These are phyloP conservation scores for Cherax quadricarinatus DNA, from an alignment of 1,140 invertebrate genomes.

Conservation along the genomic window DNA sequence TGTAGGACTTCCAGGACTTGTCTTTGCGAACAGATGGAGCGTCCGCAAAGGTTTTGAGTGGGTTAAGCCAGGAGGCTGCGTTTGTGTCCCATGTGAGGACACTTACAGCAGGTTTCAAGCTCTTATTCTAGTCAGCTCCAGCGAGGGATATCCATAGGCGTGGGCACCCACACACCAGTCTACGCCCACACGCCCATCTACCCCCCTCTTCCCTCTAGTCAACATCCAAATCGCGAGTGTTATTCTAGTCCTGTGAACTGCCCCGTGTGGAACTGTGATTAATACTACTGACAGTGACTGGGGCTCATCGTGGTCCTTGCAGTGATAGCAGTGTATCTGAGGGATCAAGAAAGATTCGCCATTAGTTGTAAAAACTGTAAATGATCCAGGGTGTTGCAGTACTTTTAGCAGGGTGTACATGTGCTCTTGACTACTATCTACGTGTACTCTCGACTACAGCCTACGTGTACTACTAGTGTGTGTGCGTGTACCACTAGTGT, in stretches of 20 bases:
- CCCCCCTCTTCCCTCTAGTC: background rate
- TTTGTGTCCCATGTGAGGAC: slow-evolving; percentile 53
- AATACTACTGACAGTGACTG: background rate
- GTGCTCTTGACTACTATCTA: no score
- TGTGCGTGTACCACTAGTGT: background rate
- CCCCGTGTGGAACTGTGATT: background rate
- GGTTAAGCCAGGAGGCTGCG: slow-evolving; percentile 1
- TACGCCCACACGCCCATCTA: background rate
- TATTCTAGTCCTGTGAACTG: background rate
- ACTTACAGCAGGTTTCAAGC: slow-evolving; percentile 38
- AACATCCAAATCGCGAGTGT: background rate
- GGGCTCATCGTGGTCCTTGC: no score
- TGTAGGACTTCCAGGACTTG: background rate
- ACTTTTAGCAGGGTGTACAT: no score
- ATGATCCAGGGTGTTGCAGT: background rate
- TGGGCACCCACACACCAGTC: background rate
- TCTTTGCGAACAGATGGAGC: background rate
- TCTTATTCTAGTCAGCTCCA: slow-evolving; percentile 48
- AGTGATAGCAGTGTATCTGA: no score
- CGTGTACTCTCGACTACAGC: no score
- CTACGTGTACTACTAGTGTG: no score
- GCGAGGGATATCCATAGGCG: background rate
- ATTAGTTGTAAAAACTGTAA: no score
- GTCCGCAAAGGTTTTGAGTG: background rate
- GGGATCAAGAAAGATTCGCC: no score